Evolutionary conservation across 2,888 invertebrate species (phyloP), one percentile per base, ranked within the genome.

Genomic region (Stramonita haemastoma): DNA sequence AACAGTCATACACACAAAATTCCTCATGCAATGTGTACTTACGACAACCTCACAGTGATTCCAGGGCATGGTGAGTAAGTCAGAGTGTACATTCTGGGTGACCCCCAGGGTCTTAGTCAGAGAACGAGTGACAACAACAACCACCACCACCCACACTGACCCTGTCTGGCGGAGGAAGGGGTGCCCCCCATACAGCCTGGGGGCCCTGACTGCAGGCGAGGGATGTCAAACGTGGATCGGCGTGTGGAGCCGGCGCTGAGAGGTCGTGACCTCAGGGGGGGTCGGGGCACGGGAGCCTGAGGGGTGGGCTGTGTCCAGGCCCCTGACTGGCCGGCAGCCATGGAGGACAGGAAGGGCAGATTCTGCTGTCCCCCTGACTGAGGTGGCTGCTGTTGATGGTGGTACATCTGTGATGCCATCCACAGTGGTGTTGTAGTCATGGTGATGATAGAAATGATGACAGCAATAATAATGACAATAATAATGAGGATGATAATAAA

Each of bases 201-300:
- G 0, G 83, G 56, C 34, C 85, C 57, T 6, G 70, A n/a, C 84
- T 88, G 88, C 46, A 89, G 56, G 17, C 89, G 70, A 29, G 89
- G 89, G 85, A 89, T 26, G 32, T 89, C 89, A 29, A 89, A 89
- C 19, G 89, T 89, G 2, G 89, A 89, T 77, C 91, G 89, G 2
- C 91, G 86, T 8, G 89, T 81, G 56, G 94, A 91, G 6, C 95
- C 95, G 1, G 96, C 96, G 92, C 95, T 95, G 13, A 95, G 92
- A 2, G 96, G 96, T 77, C 96, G 92, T 66, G 94, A 93, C 88
- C 95, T 92, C 15, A 95, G 89, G 1, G 94, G 93, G 17, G 95
- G 94, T 32, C 93, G 93, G 32, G 94, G 95, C 17, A 94, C 91
- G 36, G 93, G 93, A 6, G 91, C 89, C n/a, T 91, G 91, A 79